Percentiles rank a stretch among this genome's conserved stretches.
Evolutionary conservation across 2,797 vertebrate species (phyloP).

Genomic region (Lophius americanus): DNA sequence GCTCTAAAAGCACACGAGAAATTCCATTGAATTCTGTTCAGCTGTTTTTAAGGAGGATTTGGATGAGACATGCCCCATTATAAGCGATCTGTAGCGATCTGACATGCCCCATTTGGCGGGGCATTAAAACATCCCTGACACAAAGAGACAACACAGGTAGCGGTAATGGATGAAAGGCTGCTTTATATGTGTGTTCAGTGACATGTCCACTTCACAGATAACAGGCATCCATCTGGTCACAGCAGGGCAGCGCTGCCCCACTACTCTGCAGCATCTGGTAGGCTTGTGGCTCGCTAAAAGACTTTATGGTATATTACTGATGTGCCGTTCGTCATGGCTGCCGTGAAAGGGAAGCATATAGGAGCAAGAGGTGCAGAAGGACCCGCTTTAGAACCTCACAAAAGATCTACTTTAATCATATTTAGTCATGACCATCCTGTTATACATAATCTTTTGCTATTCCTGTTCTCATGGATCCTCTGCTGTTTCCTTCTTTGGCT

Average conservation of each 20-base stretch:
- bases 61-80: too few relatives aligned
- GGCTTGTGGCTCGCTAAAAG: slow-evolving; percentile 22
- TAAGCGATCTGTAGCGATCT: too few relatives aligned
- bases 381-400: slow-evolving; percentile 52
- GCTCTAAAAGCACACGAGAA: too few relatives aligned
- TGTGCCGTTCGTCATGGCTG: slow-evolving; percentile 55
- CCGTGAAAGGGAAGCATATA: slow-evolving; percentile 42
- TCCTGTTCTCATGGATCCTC: slow-evolving; percentile 64
- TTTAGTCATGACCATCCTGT: slow-evolving; percentile 73
- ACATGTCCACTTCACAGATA: slow-evolving; percentile 73
- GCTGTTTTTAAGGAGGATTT: too few relatives aligned
- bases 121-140: slow-evolving; percentile 50
- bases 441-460: slow-evolving; percentile 70
- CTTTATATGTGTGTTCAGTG: slow-evolving; percentile 74
- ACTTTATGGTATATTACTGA: slow-evolving; percentile 58
- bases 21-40: background rate
- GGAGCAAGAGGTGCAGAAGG: background rate
- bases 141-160: slow-evolving; percentile 68
- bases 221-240: slow-evolving; percentile 64
- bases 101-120: too few relatives aligned
- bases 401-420: slow-evolving; percentile 75
- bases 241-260: slow-evolving; percentile 38
- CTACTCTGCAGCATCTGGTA: slow-evolving; percentile 43
- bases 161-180: slow-evolving; percentile 70
- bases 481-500: slow-evolving; percentile 56